Evolutionary conservation across 1,140 invertebrate species (phyloP).

Genomic region (Diprion similis): DNA sequence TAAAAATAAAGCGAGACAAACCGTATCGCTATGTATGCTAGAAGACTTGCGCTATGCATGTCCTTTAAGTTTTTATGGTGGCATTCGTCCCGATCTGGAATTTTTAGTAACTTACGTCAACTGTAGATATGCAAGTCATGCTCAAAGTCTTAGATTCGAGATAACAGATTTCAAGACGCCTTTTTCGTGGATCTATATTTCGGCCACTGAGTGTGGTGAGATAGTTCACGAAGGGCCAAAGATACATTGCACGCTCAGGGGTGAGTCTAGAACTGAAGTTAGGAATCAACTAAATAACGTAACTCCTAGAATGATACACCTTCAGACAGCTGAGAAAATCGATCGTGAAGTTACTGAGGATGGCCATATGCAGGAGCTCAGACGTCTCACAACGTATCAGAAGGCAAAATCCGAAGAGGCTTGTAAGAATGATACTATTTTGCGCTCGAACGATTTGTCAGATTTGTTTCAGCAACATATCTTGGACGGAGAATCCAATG

Average conservation of each 20-base stretch:
- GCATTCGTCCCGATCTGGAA: background rate
- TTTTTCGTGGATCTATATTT: background rate
- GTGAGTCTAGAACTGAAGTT: background rate
- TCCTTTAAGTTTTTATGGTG: background rate
- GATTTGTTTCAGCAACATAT: background rate
- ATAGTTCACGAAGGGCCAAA: background rate
- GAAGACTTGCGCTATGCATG: background rate
- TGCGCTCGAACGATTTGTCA: background rate
- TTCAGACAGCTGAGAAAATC: background rate
- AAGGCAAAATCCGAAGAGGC: background rate
- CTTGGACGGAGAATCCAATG: background rate
- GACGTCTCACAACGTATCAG: background rate
- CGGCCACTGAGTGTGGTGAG: background rate
- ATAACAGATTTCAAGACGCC: background rate
- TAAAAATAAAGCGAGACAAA: background rate
- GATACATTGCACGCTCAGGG: background rate
- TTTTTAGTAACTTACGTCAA: background rate
- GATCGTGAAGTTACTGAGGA: background rate
- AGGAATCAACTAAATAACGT: background rate
- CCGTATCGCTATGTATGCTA: background rate
- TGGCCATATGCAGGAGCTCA: background rate
- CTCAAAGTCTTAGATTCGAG: background rate
- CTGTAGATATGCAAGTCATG: background rate
- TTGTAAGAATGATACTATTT: background rate
- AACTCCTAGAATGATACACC: background rate